These are phyloP conservation scores for Pimpla rufipes DNA, from an alignment of 2,888 invertebrate genomes.

Conservation along the genomic window DNA sequence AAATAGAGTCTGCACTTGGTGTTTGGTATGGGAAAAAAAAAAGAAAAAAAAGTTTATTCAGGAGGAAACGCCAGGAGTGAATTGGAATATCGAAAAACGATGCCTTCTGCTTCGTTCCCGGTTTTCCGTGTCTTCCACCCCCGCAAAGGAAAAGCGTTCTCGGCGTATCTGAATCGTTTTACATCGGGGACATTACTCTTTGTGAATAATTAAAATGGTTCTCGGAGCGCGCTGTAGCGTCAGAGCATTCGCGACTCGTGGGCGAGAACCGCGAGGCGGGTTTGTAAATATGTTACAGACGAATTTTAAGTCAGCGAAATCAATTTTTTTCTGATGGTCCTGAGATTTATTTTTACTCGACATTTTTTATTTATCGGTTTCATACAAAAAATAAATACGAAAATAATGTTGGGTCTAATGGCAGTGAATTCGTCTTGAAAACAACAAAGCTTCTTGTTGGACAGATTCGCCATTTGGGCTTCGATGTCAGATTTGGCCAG, in stretches of 20 bases:
- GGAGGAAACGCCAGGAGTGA: neutral
- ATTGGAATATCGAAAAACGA: constrained; percentile 1
- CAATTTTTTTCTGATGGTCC: too few relatives aligned
- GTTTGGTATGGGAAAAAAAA: neutral
- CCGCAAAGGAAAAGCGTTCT: neutral
- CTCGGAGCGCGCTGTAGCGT: neutral
- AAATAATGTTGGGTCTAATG: too few relatives aligned
- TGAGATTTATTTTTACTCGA: too few relatives aligned
- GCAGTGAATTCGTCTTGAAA: too few relatives aligned
- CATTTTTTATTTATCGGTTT: too few relatives aligned
- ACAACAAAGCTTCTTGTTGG: too few relatives aligned
- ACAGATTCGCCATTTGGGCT: too few relatives aligned
- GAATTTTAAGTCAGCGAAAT: too few relatives aligned
- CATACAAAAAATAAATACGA: too few relatives aligned
- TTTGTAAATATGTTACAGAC: too few relatives aligned
- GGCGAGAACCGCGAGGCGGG: neutral
- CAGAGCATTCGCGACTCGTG: neutral
- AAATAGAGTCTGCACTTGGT: neutral
- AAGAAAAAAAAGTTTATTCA: neutral
- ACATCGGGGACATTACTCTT: neutral
- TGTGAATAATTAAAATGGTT: neutral
- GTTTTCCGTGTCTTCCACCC: neutral
- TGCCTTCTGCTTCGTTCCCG: constrained; percentile 9
- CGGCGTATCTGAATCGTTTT: neutral
- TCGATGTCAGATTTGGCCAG: too few relatives aligned